Percentiles rank a stretch among this genome's conserved stretches.
phyloP scores from a whole-genome alignment of 92 coral and sea anemone species.

The Paramuricea clavata region DNA sequence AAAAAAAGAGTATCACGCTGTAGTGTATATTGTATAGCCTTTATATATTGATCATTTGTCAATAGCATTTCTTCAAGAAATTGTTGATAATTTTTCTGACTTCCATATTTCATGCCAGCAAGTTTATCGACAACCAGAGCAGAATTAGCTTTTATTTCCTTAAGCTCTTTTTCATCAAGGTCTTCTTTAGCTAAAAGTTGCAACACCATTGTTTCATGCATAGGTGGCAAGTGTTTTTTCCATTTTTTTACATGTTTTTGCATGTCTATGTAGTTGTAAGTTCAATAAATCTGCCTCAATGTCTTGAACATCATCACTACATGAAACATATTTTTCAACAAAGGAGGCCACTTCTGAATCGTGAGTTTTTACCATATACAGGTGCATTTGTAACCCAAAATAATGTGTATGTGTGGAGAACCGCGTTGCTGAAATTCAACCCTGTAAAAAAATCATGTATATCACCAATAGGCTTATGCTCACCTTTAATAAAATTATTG shows the following conservation, averaged over 20 bases:
- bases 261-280: conserved; percentile 36
- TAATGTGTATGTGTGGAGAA: conserved; percentile 70
- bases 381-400: conserved; percentile 60
- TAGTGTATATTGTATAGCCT: background rate
- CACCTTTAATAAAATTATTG: conserved; percentile 61
- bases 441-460: conserved; percentile 71
- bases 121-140: background rate
- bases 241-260: conserved; percentile 35
- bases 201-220: conserved; percentile 32
- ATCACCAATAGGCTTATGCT: conserved; percentile 66
- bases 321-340: conserved; percentile 21
- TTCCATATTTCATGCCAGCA: conserved; percentile 58
- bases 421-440: conserved; percentile 80
- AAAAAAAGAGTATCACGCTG: conserved; percentile 63
- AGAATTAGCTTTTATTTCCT: background rate
- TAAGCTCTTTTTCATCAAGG: background rate
- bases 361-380: background rate
- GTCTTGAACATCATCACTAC: conserved; percentile 11
- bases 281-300: conserved; percentile 5
- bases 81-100: background rate
- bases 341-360: background rate
- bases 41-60: background rate
- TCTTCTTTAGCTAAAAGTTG: conserved; percentile 3
- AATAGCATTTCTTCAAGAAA: background rate
- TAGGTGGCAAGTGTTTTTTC: conserved; percentile 40